phyloP scores from a whole-genome alignment of 1,140 invertebrate species.

The Calephelis nemesis region DNA sequence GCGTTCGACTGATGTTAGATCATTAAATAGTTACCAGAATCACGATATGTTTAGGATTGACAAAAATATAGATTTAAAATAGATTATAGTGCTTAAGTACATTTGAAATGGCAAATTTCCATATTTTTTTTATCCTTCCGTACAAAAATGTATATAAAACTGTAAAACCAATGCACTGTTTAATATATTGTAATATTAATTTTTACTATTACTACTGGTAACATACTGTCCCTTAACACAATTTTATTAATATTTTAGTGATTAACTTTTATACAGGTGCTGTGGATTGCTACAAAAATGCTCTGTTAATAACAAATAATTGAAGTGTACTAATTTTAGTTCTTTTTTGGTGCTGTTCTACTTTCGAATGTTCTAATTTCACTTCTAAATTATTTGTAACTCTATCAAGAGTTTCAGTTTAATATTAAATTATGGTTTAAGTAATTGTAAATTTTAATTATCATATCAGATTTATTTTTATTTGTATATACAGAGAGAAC shows the following conservation, averaged over 20 bases:
- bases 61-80: constrained; percentile 19
- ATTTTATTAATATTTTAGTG: constrained; percentile 9
- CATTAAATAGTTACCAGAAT: constrained; percentile 25
- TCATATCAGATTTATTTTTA: background rate
- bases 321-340: background rate
- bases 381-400: background rate
- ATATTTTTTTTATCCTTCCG: constrained; percentile 1
- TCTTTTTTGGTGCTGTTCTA: background rate
- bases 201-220: background rate
- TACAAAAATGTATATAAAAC: constrained; percentile 2
- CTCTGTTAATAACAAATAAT: background rate
- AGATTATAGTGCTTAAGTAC: constrained; percentile 17
- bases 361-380: background rate
- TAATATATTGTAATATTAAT: background rate
- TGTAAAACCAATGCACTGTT: no score
- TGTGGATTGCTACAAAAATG: background rate
- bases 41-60: constrained; percentile 23
- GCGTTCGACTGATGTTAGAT: constrained; percentile 1
- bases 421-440: background rate
- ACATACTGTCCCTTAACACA: constrained; percentile 2
- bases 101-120: constrained; percentile 3
- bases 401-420: background rate
- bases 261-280: background rate
- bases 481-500: constrained; percentile 4
- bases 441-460: constrained; percentile 4